A percentile compares a stretch with the other conserved stretches of the same genome.
These are phyloP conservation scores for Fragum whitleyi DNA, from an alignment of 2,888 invertebrate species.

Conservation along the genomic window DNA sequence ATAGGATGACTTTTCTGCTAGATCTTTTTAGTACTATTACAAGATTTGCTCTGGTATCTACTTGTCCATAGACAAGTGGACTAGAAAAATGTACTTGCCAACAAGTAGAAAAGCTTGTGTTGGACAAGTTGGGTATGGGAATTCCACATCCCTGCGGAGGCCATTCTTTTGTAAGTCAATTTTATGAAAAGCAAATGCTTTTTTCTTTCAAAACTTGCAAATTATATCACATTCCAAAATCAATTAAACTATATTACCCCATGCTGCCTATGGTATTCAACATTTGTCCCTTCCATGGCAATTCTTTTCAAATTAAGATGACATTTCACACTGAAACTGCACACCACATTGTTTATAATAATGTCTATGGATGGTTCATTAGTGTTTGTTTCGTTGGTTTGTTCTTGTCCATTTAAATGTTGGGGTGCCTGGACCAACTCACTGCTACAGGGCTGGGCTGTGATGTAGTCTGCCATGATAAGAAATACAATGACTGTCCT, in stretches of 20 bases:
- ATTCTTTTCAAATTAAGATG: slow-evolving; percentile 97
- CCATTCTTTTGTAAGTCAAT: too few relatives aligned
- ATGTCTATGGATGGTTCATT: slow-evolving; percentile 88
- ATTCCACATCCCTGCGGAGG: too few relatives aligned
- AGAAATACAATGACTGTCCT: neutral
- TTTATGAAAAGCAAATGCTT: too few relatives aligned
- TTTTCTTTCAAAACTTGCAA: too few relatives aligned
- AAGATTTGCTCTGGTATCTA: too few relatives aligned
- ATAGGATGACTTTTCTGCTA: too few relatives aligned
- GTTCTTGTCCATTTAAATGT: slow-evolving; percentile 17
- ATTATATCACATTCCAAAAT: too few relatives aligned
- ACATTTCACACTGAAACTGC: slow-evolving; percentile 98
- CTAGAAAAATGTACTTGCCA: too few relatives aligned
- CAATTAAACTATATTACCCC: slow-evolving; percentile 89
- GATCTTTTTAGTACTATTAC: too few relatives aligned
- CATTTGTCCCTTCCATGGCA: slow-evolving; percentile 96
- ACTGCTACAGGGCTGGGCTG: slow-evolving; percentile 3
- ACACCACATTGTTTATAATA: slow-evolving; percentile 98
- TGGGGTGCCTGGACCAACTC: neutral
- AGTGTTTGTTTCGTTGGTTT: slow-evolving; percentile 26
- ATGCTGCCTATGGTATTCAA: slow-evolving; percentile 97
- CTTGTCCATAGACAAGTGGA: too few relatives aligned
- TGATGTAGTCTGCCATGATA: slow-evolving; percentile 11
- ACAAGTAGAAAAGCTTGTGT: too few relatives aligned
- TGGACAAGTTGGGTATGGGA: too few relatives aligned